These are phyloP conservation scores for Blomia tropicalis DNA, from an alignment of 2,888 invertebrate genomes.

Conservation along the genomic window DNA sequence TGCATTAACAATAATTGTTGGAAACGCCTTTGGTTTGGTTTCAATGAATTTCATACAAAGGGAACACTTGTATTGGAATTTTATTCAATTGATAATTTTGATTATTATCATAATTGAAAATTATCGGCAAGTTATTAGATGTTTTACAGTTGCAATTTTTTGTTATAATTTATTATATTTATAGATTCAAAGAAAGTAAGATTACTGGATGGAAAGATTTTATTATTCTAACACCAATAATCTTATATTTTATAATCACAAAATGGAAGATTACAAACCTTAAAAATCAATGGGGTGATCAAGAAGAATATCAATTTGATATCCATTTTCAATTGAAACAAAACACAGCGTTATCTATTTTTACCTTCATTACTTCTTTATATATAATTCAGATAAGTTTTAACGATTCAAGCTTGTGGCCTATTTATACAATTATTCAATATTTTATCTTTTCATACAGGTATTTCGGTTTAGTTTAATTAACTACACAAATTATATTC, in stretches of 20 bases:
- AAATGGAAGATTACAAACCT: neutral
- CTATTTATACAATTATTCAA: neutral
- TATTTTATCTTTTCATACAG: slow-evolving; percentile 1
- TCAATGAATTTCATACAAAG: slow-evolving; percentile 81
- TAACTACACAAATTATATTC: neutral
- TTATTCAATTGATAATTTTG: slow-evolving; percentile 33
- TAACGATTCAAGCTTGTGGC: neutral
- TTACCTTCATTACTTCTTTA: neutral
- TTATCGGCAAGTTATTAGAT: neutral
- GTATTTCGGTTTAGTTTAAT: neutral
- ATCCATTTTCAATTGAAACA: neutral
- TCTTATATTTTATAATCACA: neutral
- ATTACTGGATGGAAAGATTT: slow-evolving; percentile 17
- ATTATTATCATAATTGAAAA: neutral
- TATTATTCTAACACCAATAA: neutral
- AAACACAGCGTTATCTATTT: neutral
- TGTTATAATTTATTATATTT: slow-evolving; percentile 10
- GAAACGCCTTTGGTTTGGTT: neutral
- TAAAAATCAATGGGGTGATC: neutral
- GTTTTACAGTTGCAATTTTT: neutral
- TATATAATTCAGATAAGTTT: neutral
- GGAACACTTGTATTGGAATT: slow-evolving; percentile 86
- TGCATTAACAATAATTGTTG: neutral
- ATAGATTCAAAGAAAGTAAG: slow-evolving; percentile 3
- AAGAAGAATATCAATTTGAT: neutral